A percentile compares a stretch with the other conserved stretches of the same genome.
Evolutionary conservation across 2,113 vertebrate genomes (phyloP).

Genomic region (Acrocephalus kingi): DNA sequence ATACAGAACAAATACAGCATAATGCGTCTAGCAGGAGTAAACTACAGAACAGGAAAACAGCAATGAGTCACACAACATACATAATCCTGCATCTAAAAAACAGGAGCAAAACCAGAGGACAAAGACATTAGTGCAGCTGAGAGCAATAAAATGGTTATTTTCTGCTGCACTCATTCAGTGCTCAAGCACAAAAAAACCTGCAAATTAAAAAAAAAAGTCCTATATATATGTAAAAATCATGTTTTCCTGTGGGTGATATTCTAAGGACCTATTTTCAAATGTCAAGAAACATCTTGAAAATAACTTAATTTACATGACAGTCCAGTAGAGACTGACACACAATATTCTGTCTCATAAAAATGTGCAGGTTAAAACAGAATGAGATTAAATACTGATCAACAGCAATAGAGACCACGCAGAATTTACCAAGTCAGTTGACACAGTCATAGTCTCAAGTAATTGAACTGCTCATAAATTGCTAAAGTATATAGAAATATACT

Average conservation of each 20-base stretch:
- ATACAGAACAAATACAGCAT: constrained; percentile 14
- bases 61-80: constrained; percentile 44
- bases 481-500: neutral
- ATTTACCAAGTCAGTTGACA: neutral
- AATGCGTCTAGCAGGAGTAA: constrained; percentile 21
- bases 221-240: neutral
- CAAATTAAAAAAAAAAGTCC: neutral
- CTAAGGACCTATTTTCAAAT: neutral
- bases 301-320: neutral
- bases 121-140: neutral
- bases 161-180: neutral
- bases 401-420: neutral
- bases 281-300: neutral
- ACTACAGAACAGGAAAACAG: constrained; percentile 23
- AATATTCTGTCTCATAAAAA: neutral
- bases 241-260: neutral
- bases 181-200: neutral
- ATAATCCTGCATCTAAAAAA: constrained; percentile 36
- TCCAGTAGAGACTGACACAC: neutral
- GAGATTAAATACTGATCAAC: neutral
- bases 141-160: neutral
- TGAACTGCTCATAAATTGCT: neutral
- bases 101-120: constrained; percentile 1
- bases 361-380: neutral
- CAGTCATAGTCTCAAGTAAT: neutral